Percentiles rank a stretch among this genome's conserved stretches.
These are phyloP conservation scores for Napeogenes sylphis DNA, from an alignment of 2,888 invertebrate species.

Conservation along the genomic window DNA sequence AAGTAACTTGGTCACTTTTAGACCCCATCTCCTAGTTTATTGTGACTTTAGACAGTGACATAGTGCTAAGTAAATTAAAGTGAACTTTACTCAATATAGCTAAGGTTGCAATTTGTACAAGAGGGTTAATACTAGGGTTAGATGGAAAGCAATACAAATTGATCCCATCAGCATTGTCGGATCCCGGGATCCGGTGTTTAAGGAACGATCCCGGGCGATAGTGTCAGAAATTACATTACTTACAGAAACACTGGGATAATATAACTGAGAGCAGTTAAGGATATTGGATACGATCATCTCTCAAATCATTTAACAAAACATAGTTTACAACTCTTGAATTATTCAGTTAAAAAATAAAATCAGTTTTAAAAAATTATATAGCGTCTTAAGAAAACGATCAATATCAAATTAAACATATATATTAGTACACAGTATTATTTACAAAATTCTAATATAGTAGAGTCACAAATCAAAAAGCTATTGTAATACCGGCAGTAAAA, in stretches of 20 bases:
- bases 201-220: slow-evolving; percentile 40
- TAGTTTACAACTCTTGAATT: too few species aligned
- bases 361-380: too few species aligned
- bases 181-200: slow-evolving; percentile 37
- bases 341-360: too few species aligned
- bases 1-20: slow-evolving; percentile 45
- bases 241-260: neutral
- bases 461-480: slow-evolving; percentile 9
- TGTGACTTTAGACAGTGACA: slow-evolving; percentile 48
- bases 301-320: neutral
- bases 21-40: slow-evolving; percentile 54
- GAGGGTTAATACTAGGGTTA: slow-evolving; percentile 32
- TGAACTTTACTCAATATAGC: slow-evolving; percentile 42
- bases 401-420: neutral
- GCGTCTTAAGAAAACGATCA: neutral
- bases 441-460: slow-evolving; percentile 8
- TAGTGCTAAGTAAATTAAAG: slow-evolving; percentile 40
- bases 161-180: slow-evolving; percentile 41
- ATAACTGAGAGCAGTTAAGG: neutral
- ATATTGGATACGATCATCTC: neutral
- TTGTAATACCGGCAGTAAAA: slow-evolving; percentile 25
- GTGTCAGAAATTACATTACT: slow-evolving; percentile 42
- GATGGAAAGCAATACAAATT: slow-evolving; percentile 66
- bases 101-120: slow-evolving; percentile 52
- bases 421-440: neutral